These are phyloP conservation scores for Lates japonicus DNA, from an alignment of 2,797 vertebrate species.

Conservation along the genomic window DNA sequence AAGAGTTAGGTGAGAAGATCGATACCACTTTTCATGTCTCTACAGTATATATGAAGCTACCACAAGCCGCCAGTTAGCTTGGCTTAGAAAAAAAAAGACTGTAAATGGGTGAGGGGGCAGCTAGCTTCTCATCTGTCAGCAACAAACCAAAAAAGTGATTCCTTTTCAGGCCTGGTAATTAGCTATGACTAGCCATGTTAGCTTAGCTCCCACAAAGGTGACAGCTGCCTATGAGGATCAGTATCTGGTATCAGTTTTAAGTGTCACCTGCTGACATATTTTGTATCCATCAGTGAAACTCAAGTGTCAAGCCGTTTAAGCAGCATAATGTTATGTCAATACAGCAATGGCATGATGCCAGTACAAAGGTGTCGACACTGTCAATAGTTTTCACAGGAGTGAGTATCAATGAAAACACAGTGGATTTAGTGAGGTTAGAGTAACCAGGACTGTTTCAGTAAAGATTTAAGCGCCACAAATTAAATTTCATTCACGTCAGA, in stretches of 20 bases:
- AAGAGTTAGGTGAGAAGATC: not conserved
- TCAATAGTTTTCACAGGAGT: not conserved
- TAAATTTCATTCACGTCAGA: not conserved
- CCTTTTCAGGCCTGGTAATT: not conserved
- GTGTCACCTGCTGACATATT: slow-evolving; percentile 31
- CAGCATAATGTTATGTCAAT: slow-evolving; percentile 29
- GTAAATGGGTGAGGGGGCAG: not conserved
- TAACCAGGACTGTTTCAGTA: not conserved
- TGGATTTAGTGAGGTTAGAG: not conserved
- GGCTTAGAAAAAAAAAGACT: not conserved
- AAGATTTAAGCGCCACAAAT: not conserved
- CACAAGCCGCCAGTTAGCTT: not conserved
- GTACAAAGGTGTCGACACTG: slow-evolving; percentile 10
- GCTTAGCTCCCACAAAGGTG: not conserved
- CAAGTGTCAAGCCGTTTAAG: not conserved
- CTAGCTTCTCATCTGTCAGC: not conserved
- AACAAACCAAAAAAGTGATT: not conserved
- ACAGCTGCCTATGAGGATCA: slow-evolving; percentile 30
- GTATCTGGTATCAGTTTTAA: slow-evolving; percentile 31
- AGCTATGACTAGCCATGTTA: not conserved
- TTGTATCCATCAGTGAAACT: slow-evolving; percentile 14
- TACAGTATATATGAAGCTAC: not conserved
- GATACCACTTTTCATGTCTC: not conserved
- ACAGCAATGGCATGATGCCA: slow-evolving; percentile 19
- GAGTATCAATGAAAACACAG: not conserved